Evolutionary conservation across 1,140 invertebrate species (phyloP).

Genomic region (Drosophila nebulosa): DNA sequence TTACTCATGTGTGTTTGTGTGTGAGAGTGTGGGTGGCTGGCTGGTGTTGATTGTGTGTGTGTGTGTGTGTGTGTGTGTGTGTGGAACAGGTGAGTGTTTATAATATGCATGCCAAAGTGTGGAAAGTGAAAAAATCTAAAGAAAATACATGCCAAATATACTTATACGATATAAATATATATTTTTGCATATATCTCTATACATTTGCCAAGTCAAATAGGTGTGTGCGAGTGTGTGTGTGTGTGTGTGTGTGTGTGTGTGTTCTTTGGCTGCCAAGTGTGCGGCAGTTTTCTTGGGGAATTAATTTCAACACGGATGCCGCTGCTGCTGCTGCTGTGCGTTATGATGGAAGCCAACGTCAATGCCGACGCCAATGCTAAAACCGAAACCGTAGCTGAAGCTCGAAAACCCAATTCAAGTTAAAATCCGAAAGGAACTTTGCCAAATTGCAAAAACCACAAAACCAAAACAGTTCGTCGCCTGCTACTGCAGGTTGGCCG

Average conservation of each 20-base stretch:
- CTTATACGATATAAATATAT: slow-evolving; percentile 11
- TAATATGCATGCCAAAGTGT: slow-evolving; percentile 69
- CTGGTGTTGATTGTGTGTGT: slow-evolving; percentile 23
- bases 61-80: no score
- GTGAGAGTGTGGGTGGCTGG: neutral
- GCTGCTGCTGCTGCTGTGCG: neutral
- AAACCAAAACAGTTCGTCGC: slow-evolving; percentile 55
- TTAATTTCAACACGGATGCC: slow-evolving; percentile 8
- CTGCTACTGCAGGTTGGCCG: slow-evolving; percentile 30
- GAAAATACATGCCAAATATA: slow-evolving; percentile 38
- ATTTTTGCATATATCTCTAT: neutral
- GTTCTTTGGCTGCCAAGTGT: slow-evolving; percentile 12
- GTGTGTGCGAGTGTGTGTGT: neutral
- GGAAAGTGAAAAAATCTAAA: slow-evolving; percentile 39
- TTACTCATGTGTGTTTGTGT: neutral
- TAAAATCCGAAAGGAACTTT: slow-evolving; percentile 55
- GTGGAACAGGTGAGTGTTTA: slow-evolving; percentile 76
- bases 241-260: slow-evolving; percentile 8
- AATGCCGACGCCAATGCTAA: neutral
- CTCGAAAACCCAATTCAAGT: slow-evolving; percentile 44
- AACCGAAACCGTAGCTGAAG: slow-evolving; percentile 19
- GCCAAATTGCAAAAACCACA: slow-evolving; percentile 55
- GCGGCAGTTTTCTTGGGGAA: slow-evolving; percentile 10
- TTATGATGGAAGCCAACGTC: slow-evolving; percentile 1
- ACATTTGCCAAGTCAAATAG: neutral